Evolutionary conservation across 2,113 vertebrate species (phyloP).

Genomic region (Heterotis niloticus): DNA sequence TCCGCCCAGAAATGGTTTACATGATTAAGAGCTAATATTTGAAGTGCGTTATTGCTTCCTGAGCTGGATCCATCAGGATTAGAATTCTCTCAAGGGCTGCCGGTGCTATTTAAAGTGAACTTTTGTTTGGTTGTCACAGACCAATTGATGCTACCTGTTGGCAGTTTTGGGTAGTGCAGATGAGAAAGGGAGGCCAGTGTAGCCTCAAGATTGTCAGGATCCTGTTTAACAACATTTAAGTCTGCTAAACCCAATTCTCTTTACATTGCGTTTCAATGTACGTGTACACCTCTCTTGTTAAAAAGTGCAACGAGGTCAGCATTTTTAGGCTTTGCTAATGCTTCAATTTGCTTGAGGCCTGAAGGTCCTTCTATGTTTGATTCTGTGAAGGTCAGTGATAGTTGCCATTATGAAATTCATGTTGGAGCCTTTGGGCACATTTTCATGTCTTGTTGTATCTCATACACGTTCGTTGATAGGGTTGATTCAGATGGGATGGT

Average conservation of each 20-base stretch:
- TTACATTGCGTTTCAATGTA: neutral
- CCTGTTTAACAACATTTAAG: no score
- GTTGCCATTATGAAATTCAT: neutral
- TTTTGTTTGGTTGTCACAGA: constrained; percentile 48
- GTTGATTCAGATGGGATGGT: neutral
- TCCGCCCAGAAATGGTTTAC: constrained; percentile 23
- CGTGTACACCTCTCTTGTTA: neutral
- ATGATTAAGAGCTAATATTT: constrained; percentile 31
- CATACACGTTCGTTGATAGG: neutral
- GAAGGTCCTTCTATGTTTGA: constrained; percentile 6
- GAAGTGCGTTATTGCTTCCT: constrained; percentile 23
- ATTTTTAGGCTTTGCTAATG: neutral
- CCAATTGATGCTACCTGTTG: constrained; percentile 65
- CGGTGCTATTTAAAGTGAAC: neutral
- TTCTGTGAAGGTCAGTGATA: neutral
- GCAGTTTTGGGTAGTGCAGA: constrained; percentile 48
- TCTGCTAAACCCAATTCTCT: neutral
- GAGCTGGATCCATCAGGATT: constrained; percentile 25
- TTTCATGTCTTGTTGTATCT: neutral
- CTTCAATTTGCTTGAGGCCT: neutral
- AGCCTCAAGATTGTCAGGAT: neutral
- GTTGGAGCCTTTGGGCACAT: neutral
- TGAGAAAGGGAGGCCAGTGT: constrained; percentile 22
- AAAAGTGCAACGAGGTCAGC: no score
- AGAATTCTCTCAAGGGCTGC: constrained; percentile 20